Base-by-base conservation (phyloP, 1,140 invertebrate species). In the Lepidotrigona ventralis region DNA sequence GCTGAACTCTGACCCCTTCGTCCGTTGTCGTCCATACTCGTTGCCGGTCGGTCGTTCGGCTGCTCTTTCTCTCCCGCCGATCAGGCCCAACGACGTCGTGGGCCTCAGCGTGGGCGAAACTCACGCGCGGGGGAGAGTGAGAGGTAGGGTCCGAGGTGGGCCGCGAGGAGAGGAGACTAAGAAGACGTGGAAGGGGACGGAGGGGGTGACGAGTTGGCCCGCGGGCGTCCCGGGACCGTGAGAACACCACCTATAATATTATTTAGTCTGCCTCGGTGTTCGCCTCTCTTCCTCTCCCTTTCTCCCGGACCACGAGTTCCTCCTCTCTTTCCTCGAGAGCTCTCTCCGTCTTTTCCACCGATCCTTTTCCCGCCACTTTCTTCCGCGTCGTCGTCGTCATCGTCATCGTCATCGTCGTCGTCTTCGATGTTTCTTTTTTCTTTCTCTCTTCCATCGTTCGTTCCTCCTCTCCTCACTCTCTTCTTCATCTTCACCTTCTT, bases 241-340 rank as follows among this genome's bases (percentile, higher is more conserved):
- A 94, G 93, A 94, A 94, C 93, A 94, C 91, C 93, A 94, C 92
- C 93, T 94, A 94, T 94, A 94, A 94, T 94, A 94, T 94, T 94
- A 94, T 94, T 94, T 94, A 93, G 92, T 94, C 93, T 94, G 93
- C 90, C 91, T 90, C 78, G 86, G 82, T 46, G 39, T 89, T 88
- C 84, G 85, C 83, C 78, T 88, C 89, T 89, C 85, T 84, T 81
- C 56, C 76, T 82, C 75, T 79, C 75, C 79, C 75, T 63, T 21
- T 21, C 66, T 69, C 79, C 68, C 84, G 63, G 33, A 23, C 33
- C 71, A 46, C 63, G 46, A 53, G 39, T 8, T 46, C 39, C 9
- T 81, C 76, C 58, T 58, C 53, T 76, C 82, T 72, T 54, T 76
- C 74, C 79, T 71, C 70, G 58, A 78, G 58, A 78, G 76, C 81